Evolutionary conservation across 2,113 vertebrate species (phyloP).

Genomic region (Paradoxurus hermaphroditus): DNA sequence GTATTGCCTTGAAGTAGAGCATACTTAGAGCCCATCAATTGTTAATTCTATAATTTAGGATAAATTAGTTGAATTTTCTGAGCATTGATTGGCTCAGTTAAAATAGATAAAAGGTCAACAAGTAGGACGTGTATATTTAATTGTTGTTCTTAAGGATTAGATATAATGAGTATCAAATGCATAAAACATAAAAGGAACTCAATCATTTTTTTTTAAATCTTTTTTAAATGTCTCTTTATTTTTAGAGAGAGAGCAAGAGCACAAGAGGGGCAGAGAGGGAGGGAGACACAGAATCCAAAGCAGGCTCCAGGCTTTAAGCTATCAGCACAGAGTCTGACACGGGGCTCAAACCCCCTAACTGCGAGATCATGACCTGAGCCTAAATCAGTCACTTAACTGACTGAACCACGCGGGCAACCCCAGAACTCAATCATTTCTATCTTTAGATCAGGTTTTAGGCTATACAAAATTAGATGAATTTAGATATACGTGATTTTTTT

Average conservation of each 20-base stretch:
- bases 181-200: background rate
- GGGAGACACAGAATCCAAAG: no score
- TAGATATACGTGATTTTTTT: background rate
- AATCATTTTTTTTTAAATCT: background rate
- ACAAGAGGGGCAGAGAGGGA: no score
- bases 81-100: background rate
- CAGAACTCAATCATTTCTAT: background rate
- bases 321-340: no score
- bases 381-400: no score
- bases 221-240: no score
- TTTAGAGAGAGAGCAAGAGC: no score
- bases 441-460: background rate
- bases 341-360: no score
- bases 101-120: background rate
- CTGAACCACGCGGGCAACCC: no score
- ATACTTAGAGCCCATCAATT: background rate
- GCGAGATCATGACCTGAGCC: no score
- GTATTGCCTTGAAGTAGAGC: background rate
- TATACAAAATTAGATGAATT: background rate
- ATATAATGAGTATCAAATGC: background rate
- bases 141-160: background rate
- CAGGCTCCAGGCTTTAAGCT: no score
- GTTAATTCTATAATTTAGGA: background rate
- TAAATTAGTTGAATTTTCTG: background rate
- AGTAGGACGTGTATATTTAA: background rate